Percentiles rank a stretch among this genome's conserved stretches.
Evolutionary conservation across 2,797 vertebrate species (phyloP).

Genomic region (Myotis vivesi): DNA sequence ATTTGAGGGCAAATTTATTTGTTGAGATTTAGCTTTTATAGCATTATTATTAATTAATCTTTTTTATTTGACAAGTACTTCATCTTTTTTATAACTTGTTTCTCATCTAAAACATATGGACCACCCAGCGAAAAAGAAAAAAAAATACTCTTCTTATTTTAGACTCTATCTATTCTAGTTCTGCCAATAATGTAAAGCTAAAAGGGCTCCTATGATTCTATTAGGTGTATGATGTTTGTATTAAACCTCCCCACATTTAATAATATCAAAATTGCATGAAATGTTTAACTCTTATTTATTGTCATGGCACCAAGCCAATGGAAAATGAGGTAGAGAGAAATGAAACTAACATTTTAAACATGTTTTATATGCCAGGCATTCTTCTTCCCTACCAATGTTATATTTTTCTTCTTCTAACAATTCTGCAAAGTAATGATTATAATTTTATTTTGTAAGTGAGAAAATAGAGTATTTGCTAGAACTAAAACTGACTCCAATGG

Average conservation of each 20-base stretch:
- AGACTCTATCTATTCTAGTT: not conserved
- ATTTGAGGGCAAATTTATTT: conserved; percentile 47
- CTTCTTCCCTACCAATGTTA: not conserved
- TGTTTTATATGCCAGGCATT: not conserved
- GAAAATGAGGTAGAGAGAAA: not conserved
- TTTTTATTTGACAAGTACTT: conserved; percentile 45
- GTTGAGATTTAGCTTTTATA: conserved; percentile 35
- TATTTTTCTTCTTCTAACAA: not conserved
- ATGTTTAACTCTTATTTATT: not conserved
- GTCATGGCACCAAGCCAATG: not conserved
- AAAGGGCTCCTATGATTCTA: not conserved
- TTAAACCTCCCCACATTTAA: conserved; percentile 23
- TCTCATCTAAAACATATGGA: conserved; percentile 53
- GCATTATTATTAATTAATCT: conserved; percentile 44
- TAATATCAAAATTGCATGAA: not conserved
- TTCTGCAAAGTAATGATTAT: not conserved
- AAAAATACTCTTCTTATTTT: not conserved
- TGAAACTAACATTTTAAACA: not conserved
- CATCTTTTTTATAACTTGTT: conserved; percentile 54
- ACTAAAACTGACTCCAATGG: not conserved
- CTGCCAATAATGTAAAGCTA: conserved; percentile 34
- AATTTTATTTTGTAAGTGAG: not conserved
- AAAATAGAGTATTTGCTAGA: not conserved
- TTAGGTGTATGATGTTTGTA: not conserved
- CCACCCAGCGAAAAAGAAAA: conserved; percentile 20